phyloP scores from a whole-genome alignment of 1,140 invertebrate species.

The Himalopsyche phryganea region DNA sequence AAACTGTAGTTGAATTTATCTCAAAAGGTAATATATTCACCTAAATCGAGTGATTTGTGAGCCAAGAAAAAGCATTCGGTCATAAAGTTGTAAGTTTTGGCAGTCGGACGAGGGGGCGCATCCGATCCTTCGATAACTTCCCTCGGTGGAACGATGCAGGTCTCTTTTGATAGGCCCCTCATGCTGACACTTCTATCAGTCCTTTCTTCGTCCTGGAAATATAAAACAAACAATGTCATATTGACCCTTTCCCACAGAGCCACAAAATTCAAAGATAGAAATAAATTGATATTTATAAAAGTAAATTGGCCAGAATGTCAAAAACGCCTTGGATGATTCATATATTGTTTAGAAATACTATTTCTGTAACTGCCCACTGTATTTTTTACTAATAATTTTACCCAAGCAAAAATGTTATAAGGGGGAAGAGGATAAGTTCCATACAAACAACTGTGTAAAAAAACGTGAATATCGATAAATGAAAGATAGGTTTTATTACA shows the following conservation, averaged over 20 bases:
- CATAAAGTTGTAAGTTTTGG: conserved; percentile 74
- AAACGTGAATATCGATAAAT: no score
- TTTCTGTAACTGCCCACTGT: neutral
- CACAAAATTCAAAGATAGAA: no score
- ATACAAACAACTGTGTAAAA: no score
- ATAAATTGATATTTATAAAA: no score
- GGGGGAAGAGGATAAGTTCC: no score
- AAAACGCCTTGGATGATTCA: no score
- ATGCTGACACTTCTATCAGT: conserved; percentile 62
- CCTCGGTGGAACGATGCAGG: conserved; percentile 69
- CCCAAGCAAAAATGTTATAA: neutral
- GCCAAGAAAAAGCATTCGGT: conserved; percentile 89
- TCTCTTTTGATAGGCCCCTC: conserved; percentile 66
- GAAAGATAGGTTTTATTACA: no score
- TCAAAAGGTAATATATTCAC: no score
- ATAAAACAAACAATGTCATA: neutral
- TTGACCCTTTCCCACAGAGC: no score
- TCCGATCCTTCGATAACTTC: conserved; percentile 53
- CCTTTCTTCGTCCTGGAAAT: conserved; percentile 43
- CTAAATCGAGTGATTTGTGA: conserved; percentile 78
- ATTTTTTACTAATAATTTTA: neutral
- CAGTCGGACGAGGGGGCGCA: conserved; percentile 45
- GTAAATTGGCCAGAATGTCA: no score
- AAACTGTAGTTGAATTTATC: no score
- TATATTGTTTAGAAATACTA: no score